A percentile compares a stretch with the other conserved stretches of the same genome.
These are phyloP conservation scores for Euplexia lucipara DNA, from an alignment of 2,888 invertebrate genomes.

Conservation along the genomic window DNA sequence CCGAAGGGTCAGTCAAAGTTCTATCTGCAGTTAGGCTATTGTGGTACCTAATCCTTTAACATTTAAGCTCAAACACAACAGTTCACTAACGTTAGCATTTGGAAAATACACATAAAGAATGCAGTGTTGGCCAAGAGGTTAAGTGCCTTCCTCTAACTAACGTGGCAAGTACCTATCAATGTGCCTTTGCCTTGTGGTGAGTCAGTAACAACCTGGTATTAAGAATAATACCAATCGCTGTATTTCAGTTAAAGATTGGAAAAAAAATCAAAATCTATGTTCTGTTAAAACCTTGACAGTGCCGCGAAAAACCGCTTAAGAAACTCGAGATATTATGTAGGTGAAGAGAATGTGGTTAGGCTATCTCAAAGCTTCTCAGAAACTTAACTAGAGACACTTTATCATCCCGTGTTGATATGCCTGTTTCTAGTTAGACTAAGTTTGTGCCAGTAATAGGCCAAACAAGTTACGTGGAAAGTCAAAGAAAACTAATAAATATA, in stretches of 20 bases:
- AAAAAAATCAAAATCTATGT: constrained; percentile 20
- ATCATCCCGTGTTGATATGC: constrained; percentile 13
- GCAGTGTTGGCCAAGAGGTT: too few relatives aligned
- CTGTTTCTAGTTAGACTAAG: not conserved
- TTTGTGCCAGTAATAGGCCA: constrained; percentile 11
- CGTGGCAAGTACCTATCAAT: too few relatives aligned
- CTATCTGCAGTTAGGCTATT: too few relatives aligned
- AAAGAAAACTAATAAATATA: constrained; percentile 39
- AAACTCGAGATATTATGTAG: constrained; percentile 16
- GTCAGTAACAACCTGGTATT: too few relatives aligned
- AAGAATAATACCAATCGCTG: not conserved
- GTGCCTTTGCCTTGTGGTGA: too few relatives aligned
- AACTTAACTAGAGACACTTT: constrained; percentile 20
- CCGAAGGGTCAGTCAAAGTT: too few relatives aligned
- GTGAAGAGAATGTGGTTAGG: constrained; percentile 20
- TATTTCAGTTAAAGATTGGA: constrained; percentile 10
- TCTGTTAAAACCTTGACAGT: constrained; percentile 17
- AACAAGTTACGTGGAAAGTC: constrained; percentile 15
- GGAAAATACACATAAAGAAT: too few relatives aligned
- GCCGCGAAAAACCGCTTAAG: constrained; percentile 5
- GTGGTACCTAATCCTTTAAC: too few relatives aligned
- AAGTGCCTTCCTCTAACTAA: too few relatives aligned
- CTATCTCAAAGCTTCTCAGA: not conserved
- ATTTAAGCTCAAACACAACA: too few relatives aligned
- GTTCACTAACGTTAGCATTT: too few relatives aligned